Conservation (phyloP, 2,888 invertebrate genomes). For the Ophion ellenae region DNA sequence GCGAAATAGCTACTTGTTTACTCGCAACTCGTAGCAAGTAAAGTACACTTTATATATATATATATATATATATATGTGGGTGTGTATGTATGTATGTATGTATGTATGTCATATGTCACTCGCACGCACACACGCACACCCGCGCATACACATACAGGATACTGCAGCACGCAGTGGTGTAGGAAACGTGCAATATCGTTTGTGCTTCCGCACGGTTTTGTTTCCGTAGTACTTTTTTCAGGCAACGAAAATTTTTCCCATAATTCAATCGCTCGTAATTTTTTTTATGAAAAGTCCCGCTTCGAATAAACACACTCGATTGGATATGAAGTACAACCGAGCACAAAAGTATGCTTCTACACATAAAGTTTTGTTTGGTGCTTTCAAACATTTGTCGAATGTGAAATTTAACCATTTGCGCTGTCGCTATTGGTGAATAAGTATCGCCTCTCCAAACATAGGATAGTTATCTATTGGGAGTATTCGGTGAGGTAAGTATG, state of each 20-base stretch:
- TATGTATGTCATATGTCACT: background rate
- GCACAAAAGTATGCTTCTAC: slow-evolving; percentile 15
- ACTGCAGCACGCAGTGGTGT: slow-evolving; percentile 23
- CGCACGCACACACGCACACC: background rate
- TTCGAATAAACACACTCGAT: slow-evolving; percentile 24
- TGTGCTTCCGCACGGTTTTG: slow-evolving; percentile 55
- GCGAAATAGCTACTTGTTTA: slow-evolving; percentile 64
- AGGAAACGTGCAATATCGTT: slow-evolving; percentile 55
- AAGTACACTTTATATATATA: slow-evolving; percentile 20
- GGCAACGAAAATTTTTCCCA: slow-evolving; percentile 42
- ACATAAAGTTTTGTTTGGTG: background rate
- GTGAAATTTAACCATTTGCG: too few relatives aligned
- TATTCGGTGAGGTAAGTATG: too few relatives aligned
- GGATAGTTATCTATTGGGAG: too few relatives aligned
- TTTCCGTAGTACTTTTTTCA: slow-evolving; percentile 38
- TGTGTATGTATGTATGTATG: background rate
- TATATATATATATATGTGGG: background rate
- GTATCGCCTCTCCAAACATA: too few relatives aligned
- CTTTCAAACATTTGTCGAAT: background rate
- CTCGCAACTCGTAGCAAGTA: slow-evolving; percentile 56
- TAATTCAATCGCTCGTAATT: slow-evolving; percentile 50
- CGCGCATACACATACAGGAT: background rate
- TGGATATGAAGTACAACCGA: slow-evolving; percentile 4
- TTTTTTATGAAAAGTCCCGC: slow-evolving; percentile 24
- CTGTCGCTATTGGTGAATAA: too few relatives aligned